Evolutionary conservation across 1,140 invertebrate genomes (phyloP), one percentile per base, ranked within the genome.

Genomic region (Diploscapter pachys): DNA sequence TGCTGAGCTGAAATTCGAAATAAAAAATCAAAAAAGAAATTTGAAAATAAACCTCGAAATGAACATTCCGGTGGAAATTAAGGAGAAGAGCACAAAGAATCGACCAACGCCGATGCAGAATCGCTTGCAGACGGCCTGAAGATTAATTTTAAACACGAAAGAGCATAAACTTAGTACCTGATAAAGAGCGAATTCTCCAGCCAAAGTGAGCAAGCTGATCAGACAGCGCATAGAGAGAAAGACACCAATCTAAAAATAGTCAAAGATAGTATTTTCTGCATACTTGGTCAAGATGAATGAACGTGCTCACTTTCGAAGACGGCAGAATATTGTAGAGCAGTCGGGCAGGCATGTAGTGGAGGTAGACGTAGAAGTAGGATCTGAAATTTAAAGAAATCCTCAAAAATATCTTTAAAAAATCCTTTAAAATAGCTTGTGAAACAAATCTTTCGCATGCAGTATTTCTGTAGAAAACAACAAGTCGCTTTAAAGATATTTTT

Each of bases 11-110:
- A 93, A 91, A 80, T 4, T 54, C 53, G 51, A 49, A 63, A 13
- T 65, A 67, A 52, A 64, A 56, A 31, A 31, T 31, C 31, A 31
- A 31, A 31, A 31, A 31, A 31, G 31, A 31, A 67, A 5, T 5
- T n/a, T 13, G 5, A 8, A 52, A 5, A 57, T 31, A 54, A 5
- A 62, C 71, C 72, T 69, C 4, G 81, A 79, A 13, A 93, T 92
- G 86, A 94, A 98, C 91, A 95, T 93, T 57, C 95, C 96, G 9
- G 93, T 90, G 77, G 92, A 91, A 74, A 95, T 91, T 11, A 96
- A 85, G 50, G 92, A 89, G 80, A 97, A 91, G 48, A 90, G 89
- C 51, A 98, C 87, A 85, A 91, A 92, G 11, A 96, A 86, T 11
- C 93, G 89, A 9, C 91, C 94, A 76, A 95, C 90, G 79, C 94